These are phyloP conservation scores for Riparia riparia DNA, from an alignment of 2,113 vertebrate genomes.

Conservation along the genomic window DNA sequence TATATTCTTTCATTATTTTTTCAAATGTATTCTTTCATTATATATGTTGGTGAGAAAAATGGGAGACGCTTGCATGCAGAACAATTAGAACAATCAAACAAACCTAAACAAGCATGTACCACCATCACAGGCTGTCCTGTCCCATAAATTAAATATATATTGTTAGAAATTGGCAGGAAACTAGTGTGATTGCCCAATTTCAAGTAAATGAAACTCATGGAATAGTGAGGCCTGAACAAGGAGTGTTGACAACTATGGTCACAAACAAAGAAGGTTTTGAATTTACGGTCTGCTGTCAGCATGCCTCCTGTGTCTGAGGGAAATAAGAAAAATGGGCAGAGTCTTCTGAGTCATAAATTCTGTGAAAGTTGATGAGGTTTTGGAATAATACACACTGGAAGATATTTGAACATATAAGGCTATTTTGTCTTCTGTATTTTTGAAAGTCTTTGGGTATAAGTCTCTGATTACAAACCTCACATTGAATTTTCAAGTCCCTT, in stretches of 20 bases:
- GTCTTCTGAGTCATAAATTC: not conserved
- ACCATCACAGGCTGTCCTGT: not conserved
- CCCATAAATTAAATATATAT: not conserved
- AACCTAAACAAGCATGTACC: not conserved
- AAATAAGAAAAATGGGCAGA: not conserved
- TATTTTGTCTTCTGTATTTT: not conserved
- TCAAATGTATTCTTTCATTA: not conserved
- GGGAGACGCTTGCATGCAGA: not conserved
- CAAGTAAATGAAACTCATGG: not conserved
- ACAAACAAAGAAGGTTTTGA: not conserved
- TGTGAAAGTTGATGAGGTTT: not conserved
- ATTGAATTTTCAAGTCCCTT: not conserved
- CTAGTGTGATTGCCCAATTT: not conserved
- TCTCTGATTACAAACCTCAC: not conserved
- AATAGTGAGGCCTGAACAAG: not conserved
- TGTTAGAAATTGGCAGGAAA: not conserved
- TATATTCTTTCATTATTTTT: not conserved
- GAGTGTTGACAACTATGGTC: fast-evolving
- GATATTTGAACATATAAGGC: not conserved
- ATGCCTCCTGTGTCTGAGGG: not conserved
- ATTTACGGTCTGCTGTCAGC: not conserved
- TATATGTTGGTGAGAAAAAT: not conserved
- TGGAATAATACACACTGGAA: not conserved
- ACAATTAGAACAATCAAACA: not conserved
- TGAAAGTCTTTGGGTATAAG: not conserved